Base-by-base conservation (phyloP, 1,140 invertebrate genomes). In the Bursaphelenchus mucronatus region DNA sequence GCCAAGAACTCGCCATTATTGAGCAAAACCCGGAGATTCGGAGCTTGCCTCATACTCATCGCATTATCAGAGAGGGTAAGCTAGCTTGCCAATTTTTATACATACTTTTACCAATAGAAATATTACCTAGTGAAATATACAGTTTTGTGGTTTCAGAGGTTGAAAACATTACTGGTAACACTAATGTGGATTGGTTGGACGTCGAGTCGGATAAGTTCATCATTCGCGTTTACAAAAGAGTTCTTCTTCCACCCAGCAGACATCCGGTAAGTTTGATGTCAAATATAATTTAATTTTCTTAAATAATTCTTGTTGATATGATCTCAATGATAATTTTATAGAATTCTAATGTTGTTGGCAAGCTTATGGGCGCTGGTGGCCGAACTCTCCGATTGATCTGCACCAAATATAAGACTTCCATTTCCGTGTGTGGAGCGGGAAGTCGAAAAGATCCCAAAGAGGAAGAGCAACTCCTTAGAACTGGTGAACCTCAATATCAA, bases 371-470 rank as follows among this genome's bases (percentile, higher is more conserved):
- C 3, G 57, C 45, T 45, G 40, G 40, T 15, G 63, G 63, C 0
- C 17, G 44, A 5, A 64, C 63, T 39, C 45, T 64, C 7, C 63
- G 50, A 41, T 61, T 61, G 15, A 63, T 64, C 11, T 66, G 63
- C 21, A 19, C 45, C 41, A 30, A 52, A n/a, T 64, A 63, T 19
- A 58, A 64, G 47, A 61, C 55, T 30, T 55, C 58, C 9, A 64
- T 64, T n/a, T 44, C 17, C 17, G 19, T 64, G 9, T 45, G 44
- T n/a, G 63, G 63, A 4, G 53, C 59, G 11, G 63, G 63, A 4
- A 46, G 40, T 19, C 15, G 41, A 13, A 63, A 52, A n/a, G 47
- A 64, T 43, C 63, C 57, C 6, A 45, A 39, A 30, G 57, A 64
- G 17, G 63, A 64, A 39, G 17, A 39, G 8, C 17, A 64, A 49